Percentiles rank a stretch among this genome's conserved stretches.
These are phyloP conservation scores for Siniperca scherzeri DNA, from an alignment of 2,797 vertebrate species.

Conservation along the genomic window DNA sequence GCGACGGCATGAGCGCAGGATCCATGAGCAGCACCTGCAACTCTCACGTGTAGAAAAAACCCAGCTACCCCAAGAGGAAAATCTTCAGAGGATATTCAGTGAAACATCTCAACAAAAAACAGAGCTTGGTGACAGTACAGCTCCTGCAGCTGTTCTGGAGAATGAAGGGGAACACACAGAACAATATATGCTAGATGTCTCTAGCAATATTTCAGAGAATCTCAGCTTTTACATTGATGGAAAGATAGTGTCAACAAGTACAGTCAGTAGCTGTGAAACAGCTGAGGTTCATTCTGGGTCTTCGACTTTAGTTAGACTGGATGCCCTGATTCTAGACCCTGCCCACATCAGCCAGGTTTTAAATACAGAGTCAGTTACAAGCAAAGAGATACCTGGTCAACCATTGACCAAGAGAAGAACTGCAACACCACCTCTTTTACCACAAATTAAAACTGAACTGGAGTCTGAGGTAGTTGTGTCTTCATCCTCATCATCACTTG, in stretches of 20 bases:
- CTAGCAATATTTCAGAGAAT: conserved; percentile 96
- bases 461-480: conserved; percentile 88
- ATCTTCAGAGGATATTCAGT: conserved; percentile 58
- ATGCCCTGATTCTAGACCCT: conserved; percentile 90
- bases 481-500: conserved; percentile 85
- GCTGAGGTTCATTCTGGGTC: conserved; percentile 90
- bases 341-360: conserved; percentile 88
- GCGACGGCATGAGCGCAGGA: conserved; percentile 90
- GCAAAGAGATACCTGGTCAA: conserved; percentile 87
- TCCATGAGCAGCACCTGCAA: conserved; percentile 90
- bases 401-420: conserved; percentile 92
- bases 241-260: conserved; percentile 93
- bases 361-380: conserved; percentile 78
- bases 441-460: conserved; percentile 93
- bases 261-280: conserved; percentile 91
- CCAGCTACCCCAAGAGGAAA: conserved; percentile 81
- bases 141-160: conserved; percentile 61
- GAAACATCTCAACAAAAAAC: conserved; percentile 52
- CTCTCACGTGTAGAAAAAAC: conserved; percentile 85
- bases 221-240: conserved; percentile 97
- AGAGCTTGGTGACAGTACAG: conserved; percentile 38
- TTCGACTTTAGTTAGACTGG: conserved; percentile 90
- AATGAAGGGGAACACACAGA: conserved; percentile 87
- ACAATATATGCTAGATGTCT: conserved; percentile 94
- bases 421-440: conserved; percentile 91